These are phyloP conservation scores for Latrodectus geometricus DNA, from an alignment of 1,140 invertebrate species.

Conservation along the genomic window DNA sequence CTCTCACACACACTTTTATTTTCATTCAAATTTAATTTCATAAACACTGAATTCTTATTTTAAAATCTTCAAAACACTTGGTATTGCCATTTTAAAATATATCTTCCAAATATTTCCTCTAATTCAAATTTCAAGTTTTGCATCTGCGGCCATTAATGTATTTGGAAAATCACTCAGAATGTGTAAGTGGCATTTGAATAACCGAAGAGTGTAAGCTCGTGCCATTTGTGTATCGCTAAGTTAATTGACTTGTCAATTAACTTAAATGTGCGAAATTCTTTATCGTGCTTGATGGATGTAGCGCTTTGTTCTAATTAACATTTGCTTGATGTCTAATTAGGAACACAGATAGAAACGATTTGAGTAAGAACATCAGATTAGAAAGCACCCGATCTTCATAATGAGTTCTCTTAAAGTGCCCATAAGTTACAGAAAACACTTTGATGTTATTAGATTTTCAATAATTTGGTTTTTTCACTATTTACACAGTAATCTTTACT, in stretches of 20 bases:
- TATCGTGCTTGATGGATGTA: neutral
- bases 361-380: neutral
- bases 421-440: too few relatives aligned
- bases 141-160: too few relatives aligned
- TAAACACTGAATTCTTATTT: too few relatives aligned
- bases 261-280: neutral
- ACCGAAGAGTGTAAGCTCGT: neutral
- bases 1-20: too few relatives aligned
- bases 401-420: neutral
- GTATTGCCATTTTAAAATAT: too few relatives aligned
- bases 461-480: too few relatives aligned
- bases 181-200: neutral
- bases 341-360: neutral
- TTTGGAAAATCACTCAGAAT: neutral
- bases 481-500: too few relatives aligned
- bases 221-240: neutral
- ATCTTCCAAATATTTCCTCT: too few relatives aligned
- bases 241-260: neutral
- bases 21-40: too few relatives aligned
- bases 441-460: too few relatives aligned
- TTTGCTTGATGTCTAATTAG: neutral
- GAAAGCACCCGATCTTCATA: neutral
- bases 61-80: too few relatives aligned
- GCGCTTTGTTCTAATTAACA: neutral
- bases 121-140: too few relatives aligned